Evolutionary conservation across 2,797 vertebrate species (phyloP), one percentile per base, ranked within the genome.

Genomic region (Urocyon cinereoargenteus): DNA sequence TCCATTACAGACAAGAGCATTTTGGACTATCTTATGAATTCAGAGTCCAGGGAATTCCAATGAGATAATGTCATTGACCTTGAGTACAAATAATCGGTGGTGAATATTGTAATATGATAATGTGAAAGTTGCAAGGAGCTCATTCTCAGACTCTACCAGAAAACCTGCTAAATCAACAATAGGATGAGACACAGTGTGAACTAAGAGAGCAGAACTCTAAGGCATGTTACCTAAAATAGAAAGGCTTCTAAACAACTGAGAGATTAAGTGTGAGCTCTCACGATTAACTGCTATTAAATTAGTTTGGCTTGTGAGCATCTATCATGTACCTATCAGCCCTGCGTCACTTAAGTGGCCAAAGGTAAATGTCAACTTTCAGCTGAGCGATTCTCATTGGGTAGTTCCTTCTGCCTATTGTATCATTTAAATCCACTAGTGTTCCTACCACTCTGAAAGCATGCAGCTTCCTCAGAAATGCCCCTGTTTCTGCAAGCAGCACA

Each of bases 111-210:
- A 98, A 98, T 94, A 98, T 82, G 97, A 98, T 98, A 99, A 98
- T 98, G 98, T 98, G 98, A 98, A 99, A 96, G 87, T 97, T 98
- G 86, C 97, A 97, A 98, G 98, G 97, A 98, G 97, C 92, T 98
- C 89, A 95, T 98, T 99, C 98, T 98, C 98, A 99, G 98, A 98
- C 98, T 98, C 97, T 97, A 97, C 97, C 96, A 94, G 96, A 98
- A 98, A 98, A 98, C 94, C 95, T 98, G 97, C 97, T 98, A 98
- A 98, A 97, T 98, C 98, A 99, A 98, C 98, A 98, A 97, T 87
- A 97, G 95, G 62, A 96, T 96, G 97, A 98, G 97, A 98, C 96
- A 98, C 92, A 98, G 86, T 83, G 81, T 0, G 34, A 98, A 97
- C 97, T 97, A 97, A 98, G 97, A 96, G 79, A 98, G 61, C 64